phyloP scores from a whole-genome alignment of 1,140 invertebrate genomes.

The Cataglyphis hispanica region DNA sequence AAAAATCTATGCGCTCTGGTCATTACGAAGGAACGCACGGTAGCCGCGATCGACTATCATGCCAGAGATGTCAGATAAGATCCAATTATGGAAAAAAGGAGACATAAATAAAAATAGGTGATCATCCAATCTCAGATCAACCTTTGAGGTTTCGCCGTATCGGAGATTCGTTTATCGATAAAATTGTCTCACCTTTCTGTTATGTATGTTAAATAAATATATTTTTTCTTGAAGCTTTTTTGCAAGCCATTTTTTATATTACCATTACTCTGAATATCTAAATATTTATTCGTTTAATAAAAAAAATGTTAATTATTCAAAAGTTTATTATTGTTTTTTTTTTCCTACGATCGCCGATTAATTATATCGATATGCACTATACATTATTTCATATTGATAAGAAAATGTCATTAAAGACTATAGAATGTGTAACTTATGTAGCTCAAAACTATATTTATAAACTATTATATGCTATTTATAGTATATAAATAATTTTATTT shows the following conservation, averaged over 20 bases:
- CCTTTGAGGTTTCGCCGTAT: constrained; percentile 38
- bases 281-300: too few relatives aligned
- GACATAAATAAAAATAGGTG: constrained; percentile 62
- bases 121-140: constrained; percentile 46
- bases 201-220: neutral
- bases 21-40: constrained; percentile 66
- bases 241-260: neutral
- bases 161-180: constrained; percentile 45
- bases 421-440: too few relatives aligned
- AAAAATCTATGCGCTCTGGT: constrained; percentile 57
- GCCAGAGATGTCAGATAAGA: constrained; percentile 71
- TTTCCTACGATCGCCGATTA: too few relatives aligned
- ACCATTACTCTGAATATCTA: too few relatives aligned
- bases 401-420: too few relatives aligned
- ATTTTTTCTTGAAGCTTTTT: neutral
- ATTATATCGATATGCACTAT: too few relatives aligned
- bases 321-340: too few relatives aligned
- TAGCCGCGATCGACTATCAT: constrained; percentile 70
- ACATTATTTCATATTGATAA: too few relatives aligned
- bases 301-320: too few relatives aligned
- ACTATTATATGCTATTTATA: too few relatives aligned
- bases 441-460: too few relatives aligned
- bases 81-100: constrained; percentile 67
- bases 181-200: constrained; percentile 50
- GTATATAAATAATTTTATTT: too few relatives aligned